Evolutionary conservation across 2,888 invertebrate species (phyloP).

Genomic region (Nineta flava): DNA sequence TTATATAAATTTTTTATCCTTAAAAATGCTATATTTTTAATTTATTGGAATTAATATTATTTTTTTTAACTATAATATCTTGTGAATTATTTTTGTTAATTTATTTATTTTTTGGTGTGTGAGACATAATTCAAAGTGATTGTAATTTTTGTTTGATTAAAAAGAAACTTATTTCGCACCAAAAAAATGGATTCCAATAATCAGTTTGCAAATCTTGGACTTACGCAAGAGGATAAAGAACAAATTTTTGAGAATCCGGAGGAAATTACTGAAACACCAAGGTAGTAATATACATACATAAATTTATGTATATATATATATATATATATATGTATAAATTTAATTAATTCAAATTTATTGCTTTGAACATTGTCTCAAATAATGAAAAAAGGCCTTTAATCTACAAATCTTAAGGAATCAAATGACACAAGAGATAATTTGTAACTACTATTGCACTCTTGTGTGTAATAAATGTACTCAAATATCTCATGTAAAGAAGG

Average conservation of each 20-base stretch:
- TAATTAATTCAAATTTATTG: not conserved
- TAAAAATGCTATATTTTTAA: not conserved
- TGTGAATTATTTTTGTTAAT: not conserved
- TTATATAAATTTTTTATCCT: not conserved
- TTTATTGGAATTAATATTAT: not conserved
- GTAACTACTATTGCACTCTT: no score
- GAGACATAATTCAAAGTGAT: not conserved
- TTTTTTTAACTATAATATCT: not conserved
- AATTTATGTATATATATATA: not conserved
- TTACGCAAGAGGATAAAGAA: conserved; percentile 55
- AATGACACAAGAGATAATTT: no score
- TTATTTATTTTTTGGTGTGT: not conserved
- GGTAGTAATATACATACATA: conserved; percentile 26
- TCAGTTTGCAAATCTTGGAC: conserved; percentile 52
- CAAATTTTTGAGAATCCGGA: conserved; percentile 51
- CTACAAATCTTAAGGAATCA: no score
- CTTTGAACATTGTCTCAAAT: not conserved
- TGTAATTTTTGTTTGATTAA: no score
- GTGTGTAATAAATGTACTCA: no score
- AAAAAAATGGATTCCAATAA: conserved; percentile 23
- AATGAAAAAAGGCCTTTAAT: no score
- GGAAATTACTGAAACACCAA: conserved; percentile 34
- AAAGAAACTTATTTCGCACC: not conserved
- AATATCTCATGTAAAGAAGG: no score
- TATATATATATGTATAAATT: not conserved